A percentile compares a stretch with the other conserved stretches of the same genome.
Conservation (phyloP, 2,113 vertebrate genomes). For the Trogon melanurus region DNA sequence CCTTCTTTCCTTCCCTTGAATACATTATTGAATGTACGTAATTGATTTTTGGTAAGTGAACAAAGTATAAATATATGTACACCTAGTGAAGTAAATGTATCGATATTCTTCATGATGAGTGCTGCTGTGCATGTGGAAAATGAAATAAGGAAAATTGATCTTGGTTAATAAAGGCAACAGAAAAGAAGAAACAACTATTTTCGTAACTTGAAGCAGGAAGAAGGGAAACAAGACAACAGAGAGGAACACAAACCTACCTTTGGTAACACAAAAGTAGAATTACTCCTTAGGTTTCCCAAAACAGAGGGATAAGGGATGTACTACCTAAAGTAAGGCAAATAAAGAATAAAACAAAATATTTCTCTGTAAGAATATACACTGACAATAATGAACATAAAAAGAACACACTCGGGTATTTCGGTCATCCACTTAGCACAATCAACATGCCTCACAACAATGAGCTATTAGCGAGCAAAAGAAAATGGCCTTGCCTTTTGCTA, state of each 20-base stretch:
- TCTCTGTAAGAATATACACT: neutral
- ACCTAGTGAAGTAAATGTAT: neutral
- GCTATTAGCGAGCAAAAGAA: too few relatives aligned
- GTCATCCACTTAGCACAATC: too few relatives aligned
- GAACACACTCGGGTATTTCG: neutral
- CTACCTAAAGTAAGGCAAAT: neutral
- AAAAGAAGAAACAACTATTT: neutral
- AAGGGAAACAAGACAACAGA: neutral
- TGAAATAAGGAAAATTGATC: neutral
- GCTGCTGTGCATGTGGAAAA: neutral
- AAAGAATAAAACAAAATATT: neutral
- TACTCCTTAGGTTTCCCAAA: neutral
- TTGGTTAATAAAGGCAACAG: neutral
- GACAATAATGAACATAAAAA: neutral
- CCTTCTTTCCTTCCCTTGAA: neutral
- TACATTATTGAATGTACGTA: neutral
- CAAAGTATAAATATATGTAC: neutral
- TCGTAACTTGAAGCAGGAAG: neutral
- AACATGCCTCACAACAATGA: too few relatives aligned
- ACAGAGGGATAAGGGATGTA: neutral
- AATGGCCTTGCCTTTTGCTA: too few relatives aligned
- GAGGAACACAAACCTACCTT: neutral
- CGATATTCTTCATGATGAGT: neutral
- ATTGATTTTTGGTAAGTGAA: neutral
- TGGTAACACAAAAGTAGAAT: neutral